Percentiles rank a stretch among this genome's conserved stretches.
These are phyloP conservation scores for Tragelaphus scriptus DNA, from an alignment of 2,113 vertebrate species.

Conservation along the genomic window DNA sequence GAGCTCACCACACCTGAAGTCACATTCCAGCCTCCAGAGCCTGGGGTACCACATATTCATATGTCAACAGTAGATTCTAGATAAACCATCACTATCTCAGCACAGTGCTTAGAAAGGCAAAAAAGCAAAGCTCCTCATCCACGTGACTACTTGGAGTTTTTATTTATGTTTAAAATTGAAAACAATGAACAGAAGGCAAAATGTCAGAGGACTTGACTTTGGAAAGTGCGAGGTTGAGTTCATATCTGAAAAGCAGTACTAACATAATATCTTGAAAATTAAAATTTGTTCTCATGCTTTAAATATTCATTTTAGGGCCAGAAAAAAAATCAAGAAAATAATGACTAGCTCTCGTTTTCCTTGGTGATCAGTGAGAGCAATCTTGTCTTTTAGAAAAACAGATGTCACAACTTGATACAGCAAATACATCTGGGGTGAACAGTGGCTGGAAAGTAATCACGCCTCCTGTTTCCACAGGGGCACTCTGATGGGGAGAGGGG, in stretches of 20 bases:
- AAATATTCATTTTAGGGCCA: conserved; percentile 12
- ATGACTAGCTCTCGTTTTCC: neutral
- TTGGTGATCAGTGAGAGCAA: neutral
- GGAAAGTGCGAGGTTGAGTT: neutral
- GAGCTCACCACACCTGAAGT: neutral
- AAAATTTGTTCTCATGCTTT: neutral
- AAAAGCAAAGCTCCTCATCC: neutral
- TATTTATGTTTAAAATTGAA: neutral
- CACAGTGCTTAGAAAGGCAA: rapidly evolving
- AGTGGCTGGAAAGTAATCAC: neutral
- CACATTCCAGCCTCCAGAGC: neutral
- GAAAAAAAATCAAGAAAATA: neutral
- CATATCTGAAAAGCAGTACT: neutral
- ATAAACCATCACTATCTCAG: neutral
- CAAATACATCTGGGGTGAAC: neutral
- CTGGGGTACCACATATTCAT: neutral
- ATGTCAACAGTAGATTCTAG: neutral
- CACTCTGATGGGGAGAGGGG: neutral
- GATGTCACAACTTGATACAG: neutral
- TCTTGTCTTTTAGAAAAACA: neutral
- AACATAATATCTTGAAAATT: neutral
- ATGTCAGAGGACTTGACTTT: neutral
- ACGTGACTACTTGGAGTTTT: neutral
- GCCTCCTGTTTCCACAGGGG: neutral
- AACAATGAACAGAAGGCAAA: neutral